phyloP scores from a whole-genome alignment of 1,140 invertebrate species.

The Drosophila chauvacae region DNA sequence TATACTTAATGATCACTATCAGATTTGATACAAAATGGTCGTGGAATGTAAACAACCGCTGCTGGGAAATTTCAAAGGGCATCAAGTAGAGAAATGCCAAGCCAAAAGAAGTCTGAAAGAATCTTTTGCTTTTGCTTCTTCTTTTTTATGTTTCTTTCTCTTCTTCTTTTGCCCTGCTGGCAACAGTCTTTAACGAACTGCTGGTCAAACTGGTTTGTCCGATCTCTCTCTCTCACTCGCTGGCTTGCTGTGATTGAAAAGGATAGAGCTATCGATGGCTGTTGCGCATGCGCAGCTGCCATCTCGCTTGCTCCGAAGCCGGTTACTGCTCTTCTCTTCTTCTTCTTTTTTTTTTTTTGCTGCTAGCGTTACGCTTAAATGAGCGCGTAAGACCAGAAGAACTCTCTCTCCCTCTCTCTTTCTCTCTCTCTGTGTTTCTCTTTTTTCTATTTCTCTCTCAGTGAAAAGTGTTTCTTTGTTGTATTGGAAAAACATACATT shows the following conservation, averaged over 20 bases:
- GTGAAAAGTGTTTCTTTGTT: conserved; percentile 40
- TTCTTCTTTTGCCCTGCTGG: conserved; percentile 51
- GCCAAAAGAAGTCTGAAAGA: conserved; percentile 39
- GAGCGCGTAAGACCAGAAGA: conserved; percentile 78
- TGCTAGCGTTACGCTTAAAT: conserved; percentile 80
- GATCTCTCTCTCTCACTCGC: not conserved
- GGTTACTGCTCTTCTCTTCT: conserved; percentile 15
- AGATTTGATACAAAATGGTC: not conserved
- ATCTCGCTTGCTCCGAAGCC: conserved; percentile 42
- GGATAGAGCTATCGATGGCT: conserved; percentile 20
- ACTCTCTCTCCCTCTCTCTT: conserved; percentile 19
- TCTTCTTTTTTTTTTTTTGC: conserved; percentile 15
- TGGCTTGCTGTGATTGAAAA: conserved; percentile 13
- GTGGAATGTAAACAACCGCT: conserved; percentile 1
- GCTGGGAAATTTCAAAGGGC: conserved; percentile 8
- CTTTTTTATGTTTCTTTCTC: conserved; percentile 4
- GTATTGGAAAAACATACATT: conserved; percentile 44
- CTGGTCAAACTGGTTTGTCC: conserved; percentile 58
- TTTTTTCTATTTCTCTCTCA: conserved; percentile 1
- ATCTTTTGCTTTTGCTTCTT: conserved; percentile 24
- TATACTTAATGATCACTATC: not conserved
- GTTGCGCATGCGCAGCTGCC: conserved; percentile 54
- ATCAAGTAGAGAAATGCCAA: conserved; percentile 39
- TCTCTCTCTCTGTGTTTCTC: conserved; percentile 1
- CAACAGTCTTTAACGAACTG: conserved; percentile 43